Evolutionary conservation across 2,888 invertebrate genomes (phyloP).

Genomic region (Geophilus truncorum): DNA sequence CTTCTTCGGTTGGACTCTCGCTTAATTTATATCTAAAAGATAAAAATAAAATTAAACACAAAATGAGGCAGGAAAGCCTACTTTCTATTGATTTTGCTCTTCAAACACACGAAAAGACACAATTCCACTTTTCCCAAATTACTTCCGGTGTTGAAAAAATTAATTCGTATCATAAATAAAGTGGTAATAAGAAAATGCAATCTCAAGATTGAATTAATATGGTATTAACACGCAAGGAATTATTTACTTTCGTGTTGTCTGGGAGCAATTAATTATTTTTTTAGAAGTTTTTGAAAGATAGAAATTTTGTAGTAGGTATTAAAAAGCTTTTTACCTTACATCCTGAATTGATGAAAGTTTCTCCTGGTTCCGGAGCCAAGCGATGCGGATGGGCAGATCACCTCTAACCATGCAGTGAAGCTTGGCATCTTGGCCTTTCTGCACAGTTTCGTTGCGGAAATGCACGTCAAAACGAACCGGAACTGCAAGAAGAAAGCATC

Average conservation of each 20-base stretch:
- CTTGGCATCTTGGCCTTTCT: slow-evolving; percentile 30
- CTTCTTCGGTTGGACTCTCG: not conserved
- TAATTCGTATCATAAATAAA: no score
- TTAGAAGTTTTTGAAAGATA: not conserved
- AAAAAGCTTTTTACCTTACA: not conserved
- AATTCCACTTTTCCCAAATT: no score
- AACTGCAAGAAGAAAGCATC: not conserved
- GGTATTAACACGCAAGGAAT: not conserved
- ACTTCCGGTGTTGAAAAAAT: no score
- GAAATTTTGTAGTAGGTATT: no score
- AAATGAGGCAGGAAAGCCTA: not conserved
- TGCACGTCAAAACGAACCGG: slow-evolving; percentile 8
- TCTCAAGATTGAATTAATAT: not conserved
- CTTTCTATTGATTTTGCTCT: not conserved
- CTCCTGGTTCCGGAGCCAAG: slow-evolving; percentile 27
- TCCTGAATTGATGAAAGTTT: not conserved
- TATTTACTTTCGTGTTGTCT: not conserved
- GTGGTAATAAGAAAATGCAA: not conserved
- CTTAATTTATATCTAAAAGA: not conserved
- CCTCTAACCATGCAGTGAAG: not conserved
- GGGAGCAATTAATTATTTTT: not conserved
- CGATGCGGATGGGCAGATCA: slow-evolving; percentile 23
- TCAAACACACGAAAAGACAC: no score
- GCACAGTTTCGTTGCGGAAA: slow-evolving; percentile 5
- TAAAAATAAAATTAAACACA: not conserved